These are phyloP conservation scores for Hycleus cichorii DNA, from an alignment of 1,140 invertebrate species.

Conservation along the genomic window DNA sequence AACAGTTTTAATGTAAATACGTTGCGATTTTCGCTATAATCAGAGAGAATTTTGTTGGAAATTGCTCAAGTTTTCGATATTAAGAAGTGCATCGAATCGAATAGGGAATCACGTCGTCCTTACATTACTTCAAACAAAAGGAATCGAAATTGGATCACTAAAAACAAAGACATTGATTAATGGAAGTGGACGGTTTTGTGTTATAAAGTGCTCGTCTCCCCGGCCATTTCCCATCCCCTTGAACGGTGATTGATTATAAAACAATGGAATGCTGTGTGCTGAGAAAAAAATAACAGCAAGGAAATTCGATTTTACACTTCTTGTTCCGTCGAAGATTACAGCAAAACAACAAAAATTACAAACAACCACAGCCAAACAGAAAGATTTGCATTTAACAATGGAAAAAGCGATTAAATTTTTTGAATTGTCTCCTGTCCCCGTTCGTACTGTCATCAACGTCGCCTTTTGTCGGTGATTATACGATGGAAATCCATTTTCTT, in stretches of 20 bases:
- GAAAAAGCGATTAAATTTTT: too few species aligned
- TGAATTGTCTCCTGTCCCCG: too few species aligned
- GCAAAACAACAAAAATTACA: too few species aligned
- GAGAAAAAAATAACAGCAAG: not conserved
- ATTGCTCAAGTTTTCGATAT: slow-evolving; percentile 16
- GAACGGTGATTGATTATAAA: slow-evolving; percentile 25
- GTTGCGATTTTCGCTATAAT: too few species aligned
- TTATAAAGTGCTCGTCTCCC: slow-evolving; percentile 23
- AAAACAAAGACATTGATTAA: slow-evolving; percentile 31
- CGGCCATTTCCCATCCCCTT: not conserved
- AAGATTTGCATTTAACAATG: too few species aligned
- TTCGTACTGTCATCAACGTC: too few species aligned
- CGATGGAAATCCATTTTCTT: too few species aligned
- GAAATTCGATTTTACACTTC: too few species aligned
- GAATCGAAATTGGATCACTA: slow-evolving; percentile 28
- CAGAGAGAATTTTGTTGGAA: too few species aligned
- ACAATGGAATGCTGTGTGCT: slow-evolving; percentile 10
- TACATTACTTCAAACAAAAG: slow-evolving; percentile 29
- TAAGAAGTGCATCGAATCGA: slow-evolving; percentile 18
- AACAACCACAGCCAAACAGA: not conserved
- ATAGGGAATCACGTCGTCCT: slow-evolving; percentile 25
- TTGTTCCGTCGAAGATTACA: too few species aligned
- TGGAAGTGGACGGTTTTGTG: slow-evolving; percentile 21
- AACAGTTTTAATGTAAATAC: too few species aligned
- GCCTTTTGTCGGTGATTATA: too few species aligned